Base-by-base conservation (phyloP, 2,113 vertebrate species). In the Phyllopteryx taeniolatus region DNA sequence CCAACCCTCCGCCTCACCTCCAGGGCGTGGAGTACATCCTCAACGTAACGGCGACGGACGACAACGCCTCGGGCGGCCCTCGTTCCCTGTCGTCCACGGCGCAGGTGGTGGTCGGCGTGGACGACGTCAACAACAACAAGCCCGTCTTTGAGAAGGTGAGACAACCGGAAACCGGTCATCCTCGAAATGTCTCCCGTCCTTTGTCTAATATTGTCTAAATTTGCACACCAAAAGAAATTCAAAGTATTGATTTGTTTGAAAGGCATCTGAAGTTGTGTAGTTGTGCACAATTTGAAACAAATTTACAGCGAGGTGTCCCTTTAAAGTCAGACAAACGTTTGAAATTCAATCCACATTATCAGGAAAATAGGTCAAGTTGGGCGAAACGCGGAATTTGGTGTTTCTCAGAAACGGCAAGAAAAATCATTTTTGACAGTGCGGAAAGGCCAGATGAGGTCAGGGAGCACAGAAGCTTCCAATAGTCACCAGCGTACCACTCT, bases 71-170 rank as follows among this genome's bases (percentile, higher is more conserved):
- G 3, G 93, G 93, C 69, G 95, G 95, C 44, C 93, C 94, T 5
- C 90, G 70, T 79, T 87, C 92, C n/a, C 87, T 95, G 69, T 91
- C 91, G 2, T 88, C 94, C 75, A 94, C 90, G 0, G 93, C 94
- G 5, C 93, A 94, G 80, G 93, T 96, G 71, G 79, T 95, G 27
- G 94, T 96, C 69, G 93, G 92, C 75, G 90, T 96, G 54, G 92
- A 95, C 53, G 94, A 95, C 35, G 93, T 96, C 77, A 96, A 96
- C 87, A 95, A 95, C 83, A 95, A 96, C 91, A 96, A 96, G 78
- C 95, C 95, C 20, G 81, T 95, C 56, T 97, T 97, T 85, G 92
- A 94, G 78, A 94, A 95, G 94, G 95, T 95, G 86, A 80, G 9
- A 73, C 19, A 27, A 73, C 1, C 10, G 22, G 15, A 35, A 17